Conservation (phyloP, 2,888 invertebrate species). For the Lycocerus yunnanus region DNA sequence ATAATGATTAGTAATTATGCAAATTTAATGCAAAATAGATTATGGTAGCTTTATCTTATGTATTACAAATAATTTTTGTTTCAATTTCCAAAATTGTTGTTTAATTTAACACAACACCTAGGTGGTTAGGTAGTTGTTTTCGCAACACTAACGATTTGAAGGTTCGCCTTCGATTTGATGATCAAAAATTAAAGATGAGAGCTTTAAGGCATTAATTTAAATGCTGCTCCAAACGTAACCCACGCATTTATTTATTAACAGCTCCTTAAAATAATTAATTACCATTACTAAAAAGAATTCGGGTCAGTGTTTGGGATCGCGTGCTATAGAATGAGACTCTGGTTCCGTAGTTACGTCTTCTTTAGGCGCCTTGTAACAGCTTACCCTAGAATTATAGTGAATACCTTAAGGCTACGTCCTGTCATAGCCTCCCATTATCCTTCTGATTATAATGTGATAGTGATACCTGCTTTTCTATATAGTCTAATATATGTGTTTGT, state of each 20-base stretch:
- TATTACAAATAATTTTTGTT: not conserved
- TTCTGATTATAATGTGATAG: slow-evolving; percentile 38
- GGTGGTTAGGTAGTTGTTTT: not conserved
- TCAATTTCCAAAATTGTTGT: not conserved
- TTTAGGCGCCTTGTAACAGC: slow-evolving; percentile 50
- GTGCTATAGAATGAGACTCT: slow-evolving; percentile 32
- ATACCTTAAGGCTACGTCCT: slow-evolving; percentile 45
- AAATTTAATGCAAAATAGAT: slow-evolving; percentile 4
- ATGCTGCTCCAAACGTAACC: not conserved
- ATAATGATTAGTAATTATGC: slow-evolving; percentile 5
- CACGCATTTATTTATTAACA: not conserved
- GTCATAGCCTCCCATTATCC: slow-evolving; percentile 46
- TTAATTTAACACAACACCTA: not conserved
- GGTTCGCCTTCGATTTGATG: not conserved
- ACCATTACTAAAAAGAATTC: not conserved
- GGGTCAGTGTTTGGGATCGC: slow-evolving; percentile 23
- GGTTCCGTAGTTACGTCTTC: slow-evolving; percentile 49
- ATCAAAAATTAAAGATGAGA: not conserved
- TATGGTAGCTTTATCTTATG: not conserved
- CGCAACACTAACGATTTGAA: not conserved
- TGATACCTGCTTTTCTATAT: slow-evolving; percentile 36
- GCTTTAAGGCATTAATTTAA: not conserved
- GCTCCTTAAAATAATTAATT: slow-evolving; percentile 5
- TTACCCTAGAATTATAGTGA: slow-evolving; percentile 49
- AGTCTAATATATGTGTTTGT: slow-evolving; percentile 47